phyloP scores from a whole-genome alignment of 1,140 invertebrate genomes.

The Drosophila kanapiae region DNA sequence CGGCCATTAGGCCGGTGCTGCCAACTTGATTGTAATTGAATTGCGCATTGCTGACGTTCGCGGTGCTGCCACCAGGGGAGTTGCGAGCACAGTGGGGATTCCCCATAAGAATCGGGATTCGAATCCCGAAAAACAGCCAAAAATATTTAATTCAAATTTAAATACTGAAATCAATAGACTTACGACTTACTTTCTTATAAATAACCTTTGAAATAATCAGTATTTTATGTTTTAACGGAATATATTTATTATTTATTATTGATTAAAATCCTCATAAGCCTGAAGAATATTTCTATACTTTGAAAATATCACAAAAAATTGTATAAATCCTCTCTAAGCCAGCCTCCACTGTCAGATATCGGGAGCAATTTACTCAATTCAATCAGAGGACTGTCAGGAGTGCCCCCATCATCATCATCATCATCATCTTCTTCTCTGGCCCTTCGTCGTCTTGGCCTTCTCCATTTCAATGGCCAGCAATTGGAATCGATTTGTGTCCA shows the following conservation, averaged over 20 bases:
- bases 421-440: background rate
- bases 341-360: constrained; percentile 5
- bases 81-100: constrained; percentile 15
- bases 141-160: too few relatives aligned
- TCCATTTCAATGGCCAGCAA: constrained; percentile 37
- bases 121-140: too few relatives aligned
- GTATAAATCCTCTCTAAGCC: background rate
- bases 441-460: constrained; percentile 27
- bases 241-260: too few relatives aligned
- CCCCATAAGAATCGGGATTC: too few relatives aligned
- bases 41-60: constrained; percentile 38
- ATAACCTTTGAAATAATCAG: too few relatives aligned
- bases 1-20: constrained; percentile 45
- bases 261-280: too few relatives aligned
- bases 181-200: too few relatives aligned
- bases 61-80: constrained; percentile 27
- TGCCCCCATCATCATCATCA: background rate
- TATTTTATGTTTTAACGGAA: too few relatives aligned
- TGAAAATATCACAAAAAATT: background rate
- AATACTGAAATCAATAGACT: too few relatives aligned
- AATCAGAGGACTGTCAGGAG: constrained; percentile 41
- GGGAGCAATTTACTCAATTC: constrained; percentile 33
- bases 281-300: too few relatives aligned
- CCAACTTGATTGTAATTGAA: constrained; percentile 54
- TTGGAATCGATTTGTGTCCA: constrained; percentile 34